A percentile compares a stretch with the other conserved stretches of the same genome.
These are phyloP conservation scores for Lacanobia wlatinum DNA, from an alignment of 2,888 invertebrate species.

Conservation along the genomic window DNA sequence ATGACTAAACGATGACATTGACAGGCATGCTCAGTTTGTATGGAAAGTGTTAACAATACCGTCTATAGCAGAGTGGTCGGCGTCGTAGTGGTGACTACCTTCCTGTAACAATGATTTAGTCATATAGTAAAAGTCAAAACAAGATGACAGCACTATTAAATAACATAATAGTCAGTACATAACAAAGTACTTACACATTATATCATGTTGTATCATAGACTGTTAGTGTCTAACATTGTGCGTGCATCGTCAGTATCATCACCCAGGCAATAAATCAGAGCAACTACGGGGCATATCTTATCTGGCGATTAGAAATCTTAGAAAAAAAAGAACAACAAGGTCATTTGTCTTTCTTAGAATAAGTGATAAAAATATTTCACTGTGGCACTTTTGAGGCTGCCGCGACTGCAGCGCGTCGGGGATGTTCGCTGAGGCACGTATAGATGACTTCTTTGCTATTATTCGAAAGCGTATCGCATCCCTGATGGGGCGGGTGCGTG, in stretches of 20 bases:
- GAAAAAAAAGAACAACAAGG: slow-evolving; percentile 12
- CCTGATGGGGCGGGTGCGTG: too few relatives aligned
- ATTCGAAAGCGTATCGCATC: too few relatives aligned
- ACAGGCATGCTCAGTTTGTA: too few relatives aligned
- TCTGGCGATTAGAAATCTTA: not conserved
- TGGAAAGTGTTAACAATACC: too few relatives aligned
- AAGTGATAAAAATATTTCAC: not conserved
- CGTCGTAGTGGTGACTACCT: too few relatives aligned
- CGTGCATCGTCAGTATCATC: not conserved
- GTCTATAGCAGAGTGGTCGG: too few relatives aligned
- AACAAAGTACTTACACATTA: slow-evolving; percentile 13
- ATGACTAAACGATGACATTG: too few relatives aligned
- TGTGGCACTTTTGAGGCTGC: too few relatives aligned
- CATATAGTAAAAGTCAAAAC: not conserved
- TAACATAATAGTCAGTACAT: slow-evolving; percentile 2
- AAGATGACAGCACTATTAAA: not conserved
- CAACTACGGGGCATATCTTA: not conserved
- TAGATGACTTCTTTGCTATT: too few relatives aligned
- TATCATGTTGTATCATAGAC: slow-evolving; percentile 8
- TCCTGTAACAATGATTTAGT: not conserved
- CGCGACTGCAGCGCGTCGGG: too few relatives aligned
- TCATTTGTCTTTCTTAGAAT: not conserved
- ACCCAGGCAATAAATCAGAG: slow-evolving; percentile 6
- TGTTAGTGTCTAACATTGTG: slow-evolving; percentile 21
- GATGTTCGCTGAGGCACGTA: too few relatives aligned